Evolutionary conservation across 2,797 vertebrate genomes (phyloP).

Genomic region (Lates japonicus): DNA sequence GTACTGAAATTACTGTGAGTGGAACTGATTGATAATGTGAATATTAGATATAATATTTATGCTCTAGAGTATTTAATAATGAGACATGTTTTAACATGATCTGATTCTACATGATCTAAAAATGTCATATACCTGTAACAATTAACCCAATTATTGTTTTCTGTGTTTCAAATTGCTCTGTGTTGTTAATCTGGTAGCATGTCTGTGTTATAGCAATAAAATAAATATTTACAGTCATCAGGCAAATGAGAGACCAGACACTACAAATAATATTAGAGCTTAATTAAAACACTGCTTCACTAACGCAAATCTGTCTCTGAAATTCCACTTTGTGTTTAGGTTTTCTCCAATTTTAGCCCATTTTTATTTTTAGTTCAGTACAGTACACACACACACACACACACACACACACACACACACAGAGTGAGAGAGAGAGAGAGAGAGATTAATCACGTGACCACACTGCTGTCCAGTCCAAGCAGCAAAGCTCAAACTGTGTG

Average conservation of each 20-base stretch:
- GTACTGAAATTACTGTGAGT: no score
- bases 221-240: neutral
- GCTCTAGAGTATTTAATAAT: no score
- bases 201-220: neutral
- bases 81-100: no score
- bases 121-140: no score
- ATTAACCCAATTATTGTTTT: no score
- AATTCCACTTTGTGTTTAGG: neutral
- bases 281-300: neutral
- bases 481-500: slow-evolving; percentile 9
- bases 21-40: no score
- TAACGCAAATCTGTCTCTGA: neutral
- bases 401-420: slow-evolving; percentile 3
- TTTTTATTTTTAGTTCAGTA: slow-evolving; percentile 11
- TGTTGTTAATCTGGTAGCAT: neutral
- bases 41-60: no score
- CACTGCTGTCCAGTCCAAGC: neutral
- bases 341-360: neutral
- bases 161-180: neutral
- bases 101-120: no score
- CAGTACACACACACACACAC: slow-evolving; percentile 16
- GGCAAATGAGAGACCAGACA: neutral
- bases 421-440: no score
- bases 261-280: neutral
- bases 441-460: neutral